These are phyloP conservation scores for Pogonognathellus flavescens DNA, from an alignment of 1,140 invertebrate genomes.

Conservation along the genomic window DNA sequence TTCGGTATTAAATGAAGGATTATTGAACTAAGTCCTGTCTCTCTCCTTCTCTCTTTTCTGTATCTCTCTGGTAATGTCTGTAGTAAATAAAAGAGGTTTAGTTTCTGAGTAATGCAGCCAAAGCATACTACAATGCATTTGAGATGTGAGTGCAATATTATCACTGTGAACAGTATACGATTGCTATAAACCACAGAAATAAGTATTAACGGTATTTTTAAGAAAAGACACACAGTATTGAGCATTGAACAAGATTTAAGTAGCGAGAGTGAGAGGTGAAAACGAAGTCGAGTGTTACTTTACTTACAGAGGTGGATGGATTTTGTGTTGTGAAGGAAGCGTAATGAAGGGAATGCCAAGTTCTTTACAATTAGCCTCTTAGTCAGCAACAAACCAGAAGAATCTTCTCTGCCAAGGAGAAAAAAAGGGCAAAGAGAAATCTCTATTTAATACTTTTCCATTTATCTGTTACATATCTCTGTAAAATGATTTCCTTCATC, in stretches of 20 bases:
- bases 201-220: background rate
- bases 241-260: background rate
- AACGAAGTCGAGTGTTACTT: background rate
- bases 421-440: background rate
- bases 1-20: background rate
- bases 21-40: slow-evolving; percentile 15
- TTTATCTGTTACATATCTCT: background rate
- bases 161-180: background rate
- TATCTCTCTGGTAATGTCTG: background rate
- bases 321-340: slow-evolving; percentile 11
- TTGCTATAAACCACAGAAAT: background rate
- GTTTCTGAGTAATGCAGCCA: background rate
- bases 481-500: background rate
- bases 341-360: slow-evolving; percentile 15
- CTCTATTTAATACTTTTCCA: background rate
- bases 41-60: background rate
- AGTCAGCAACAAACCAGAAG: slow-evolving; percentile 17
- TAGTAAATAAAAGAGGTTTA: background rate
- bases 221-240: background rate
- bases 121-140: background rate
- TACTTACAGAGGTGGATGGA: slow-evolving; percentile 11
- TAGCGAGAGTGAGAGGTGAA: slow-evolving; percentile 29
- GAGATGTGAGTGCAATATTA: background rate
- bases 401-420: background rate
- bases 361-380: slow-evolving; percentile 28